These are phyloP conservation scores for Clamator glandarius DNA, from an alignment of 2,797 vertebrate genomes.

Conservation along the genomic window DNA sequence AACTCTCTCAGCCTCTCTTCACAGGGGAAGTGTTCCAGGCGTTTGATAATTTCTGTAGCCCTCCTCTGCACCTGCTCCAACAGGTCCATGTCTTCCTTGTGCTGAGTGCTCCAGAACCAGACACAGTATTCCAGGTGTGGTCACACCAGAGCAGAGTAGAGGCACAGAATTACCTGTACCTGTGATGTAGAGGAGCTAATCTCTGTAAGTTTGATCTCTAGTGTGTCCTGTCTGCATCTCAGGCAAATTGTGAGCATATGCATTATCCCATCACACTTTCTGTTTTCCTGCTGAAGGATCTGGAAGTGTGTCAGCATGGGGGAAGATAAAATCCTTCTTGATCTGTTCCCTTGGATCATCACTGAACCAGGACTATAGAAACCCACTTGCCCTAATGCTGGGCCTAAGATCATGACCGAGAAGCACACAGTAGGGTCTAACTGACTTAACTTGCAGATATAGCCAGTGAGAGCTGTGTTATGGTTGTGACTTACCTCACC, in stretches of 20 bases:
- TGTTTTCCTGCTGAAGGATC: background rate
- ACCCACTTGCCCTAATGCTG: background rate
- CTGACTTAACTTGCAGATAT: background rate
- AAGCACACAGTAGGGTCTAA: background rate
- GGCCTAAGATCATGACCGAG: too few species aligned
- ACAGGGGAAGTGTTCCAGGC: too few species aligned
- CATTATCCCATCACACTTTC: accelerated
- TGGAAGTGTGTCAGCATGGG: background rate
- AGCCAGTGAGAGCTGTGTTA: accelerated
- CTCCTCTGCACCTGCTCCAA: too few species aligned
- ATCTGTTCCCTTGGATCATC: accelerated
- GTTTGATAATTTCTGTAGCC: too few species aligned
- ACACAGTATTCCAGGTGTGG: too few species aligned
- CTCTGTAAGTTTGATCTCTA: background rate
- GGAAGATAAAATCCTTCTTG: background rate
- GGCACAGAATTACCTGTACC: too few species aligned
- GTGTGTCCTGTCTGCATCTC: background rate
- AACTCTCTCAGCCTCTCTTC: too few species aligned
- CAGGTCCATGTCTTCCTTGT: too few species aligned
- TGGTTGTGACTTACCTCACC: accelerated
- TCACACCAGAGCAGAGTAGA: too few species aligned
- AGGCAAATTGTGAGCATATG: background rate
- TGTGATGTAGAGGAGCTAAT: background rate
- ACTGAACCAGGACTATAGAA: background rate
- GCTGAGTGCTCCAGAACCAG: too few species aligned